Base-by-base conservation (phyloP, 2,888 invertebrate genomes). In the Chaetoderma sp. region DNA sequence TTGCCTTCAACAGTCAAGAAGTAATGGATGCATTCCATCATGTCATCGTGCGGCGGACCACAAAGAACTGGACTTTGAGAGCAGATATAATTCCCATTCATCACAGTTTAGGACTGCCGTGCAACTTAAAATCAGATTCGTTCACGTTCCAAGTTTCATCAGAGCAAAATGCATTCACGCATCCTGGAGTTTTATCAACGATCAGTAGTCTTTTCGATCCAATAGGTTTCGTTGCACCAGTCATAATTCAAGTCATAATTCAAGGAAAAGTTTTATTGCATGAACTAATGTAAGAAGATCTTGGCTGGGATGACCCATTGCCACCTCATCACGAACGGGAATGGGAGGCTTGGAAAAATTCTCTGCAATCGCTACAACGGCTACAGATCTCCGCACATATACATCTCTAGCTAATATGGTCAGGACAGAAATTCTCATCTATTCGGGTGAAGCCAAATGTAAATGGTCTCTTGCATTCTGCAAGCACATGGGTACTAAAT, bases 121-220 rank as follows among this genome's bases (percentile, higher is more conserved):
- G 60, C 50, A 52, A 60, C 28, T 25, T 60, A 16, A 50, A 60
- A 36, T 42, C 54, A n/a, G 75, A 74, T 49, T 36, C 49, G 0
- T 68, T 71, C 33, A 44, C 47, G 4, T 73, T 67, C 32, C 18
- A 32, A 8, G 60, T 70, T 3, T 52, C 63, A 16, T 5, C 13
- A 3, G 63, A 66, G 4, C 27, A 57, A 10, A 71, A 66, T 39
- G 64, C 69, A 18, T 56, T 59, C 49, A 73, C 71, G 10, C 54
- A 63, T 25, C 56, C 70, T 8, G 70, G 73, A 18, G 39, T 71
- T 1, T 45, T 73, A 2, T 73, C 70, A 6, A 58, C 60, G 0
- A 45, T 74, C 8, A 71, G 70, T 52, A 67, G 71, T 30, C 27
- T 74, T 1, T 73, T 60, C 62, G 71, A 75, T 50, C 75, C 73